Conservation (phyloP, 2,888 invertebrate species). For the Drosophila barbarae region DNA sequence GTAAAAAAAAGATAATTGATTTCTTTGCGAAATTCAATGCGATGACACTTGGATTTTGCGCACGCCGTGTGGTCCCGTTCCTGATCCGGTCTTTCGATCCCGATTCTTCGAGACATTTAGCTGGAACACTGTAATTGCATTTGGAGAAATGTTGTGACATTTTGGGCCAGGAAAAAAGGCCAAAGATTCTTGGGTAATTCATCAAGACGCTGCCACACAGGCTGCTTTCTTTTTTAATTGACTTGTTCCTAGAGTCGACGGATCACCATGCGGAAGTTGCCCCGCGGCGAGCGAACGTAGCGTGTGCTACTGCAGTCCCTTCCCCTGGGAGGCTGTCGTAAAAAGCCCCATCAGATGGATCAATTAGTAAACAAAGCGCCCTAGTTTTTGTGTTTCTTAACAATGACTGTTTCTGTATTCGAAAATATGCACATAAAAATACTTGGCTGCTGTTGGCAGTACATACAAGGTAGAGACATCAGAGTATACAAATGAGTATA, state of each 20-base stretch:
- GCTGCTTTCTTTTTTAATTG: conserved; percentile 45
- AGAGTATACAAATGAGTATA: conserved; percentile 33
- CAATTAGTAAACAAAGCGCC: conserved; percentile 33
- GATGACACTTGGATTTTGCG: conserved; percentile 62
- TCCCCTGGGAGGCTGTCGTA: conserved; percentile 26
- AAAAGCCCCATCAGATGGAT: conserved; percentile 13
- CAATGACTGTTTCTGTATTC: conserved; percentile 65
- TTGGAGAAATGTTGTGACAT: conserved; percentile 68
- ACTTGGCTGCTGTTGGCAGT: conserved; percentile 42
- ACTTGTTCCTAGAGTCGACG: conserved; percentile 31
- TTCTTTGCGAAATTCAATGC: conserved; percentile 71
- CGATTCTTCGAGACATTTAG: conserved; percentile 46
- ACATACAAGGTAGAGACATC: conserved; percentile 20
- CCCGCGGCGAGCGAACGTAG: conserved; percentile 57
- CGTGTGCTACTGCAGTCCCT: conserved; percentile 63
- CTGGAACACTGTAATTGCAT: conserved; percentile 56
- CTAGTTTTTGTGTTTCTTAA: conserved; percentile 46
- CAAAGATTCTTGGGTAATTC: conserved; percentile 56
- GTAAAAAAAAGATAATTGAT: conserved; percentile 66
- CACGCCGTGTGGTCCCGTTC: conserved; percentile 57
- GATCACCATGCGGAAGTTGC: conserved; percentile 50
- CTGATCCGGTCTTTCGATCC: conserved; percentile 10
- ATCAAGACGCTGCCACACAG: conserved; percentile 59
- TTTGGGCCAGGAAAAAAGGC: conserved; percentile 49
- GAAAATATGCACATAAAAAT: conserved; percentile 33